phyloP scores from a whole-genome alignment of 2,797 vertebrate species.

The Scarus forsteni region DNA sequence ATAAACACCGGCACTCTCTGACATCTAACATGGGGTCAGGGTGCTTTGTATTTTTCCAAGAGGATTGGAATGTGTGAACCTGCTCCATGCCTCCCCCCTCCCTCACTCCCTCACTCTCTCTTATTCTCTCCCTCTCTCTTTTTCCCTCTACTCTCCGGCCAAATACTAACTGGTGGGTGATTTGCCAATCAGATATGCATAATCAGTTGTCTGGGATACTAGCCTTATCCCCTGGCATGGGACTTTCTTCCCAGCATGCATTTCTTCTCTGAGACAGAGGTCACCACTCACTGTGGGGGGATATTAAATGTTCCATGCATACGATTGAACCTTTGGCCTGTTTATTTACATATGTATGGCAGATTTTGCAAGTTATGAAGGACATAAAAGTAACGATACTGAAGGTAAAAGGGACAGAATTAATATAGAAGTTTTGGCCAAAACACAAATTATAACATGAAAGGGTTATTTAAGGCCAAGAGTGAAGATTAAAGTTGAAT shows the following conservation, averaged over 20 bases:
- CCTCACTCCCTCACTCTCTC: constrained; percentile 24
- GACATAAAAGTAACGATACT: constrained; percentile 13
- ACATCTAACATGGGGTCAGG: constrained; percentile 50
- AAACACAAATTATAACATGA: constrained; percentile 1
- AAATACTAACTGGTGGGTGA: constrained; percentile 58
- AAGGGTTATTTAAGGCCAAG: constrained; percentile 2
- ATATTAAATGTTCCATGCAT: constrained; percentile 31
- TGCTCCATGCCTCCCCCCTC: constrained; percentile 44
- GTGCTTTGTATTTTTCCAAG: constrained; percentile 63
- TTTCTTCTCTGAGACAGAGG: constrained; percentile 55
- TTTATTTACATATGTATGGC: constrained; percentile 62
- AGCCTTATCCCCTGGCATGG: constrained; percentile 55
- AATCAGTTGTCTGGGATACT: constrained; percentile 65
- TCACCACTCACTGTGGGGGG: constrained; percentile 42
- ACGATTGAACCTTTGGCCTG: constrained; percentile 45
- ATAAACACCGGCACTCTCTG: constrained; percentile 55
- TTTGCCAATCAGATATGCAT: constrained; percentile 72
- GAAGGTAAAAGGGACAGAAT: background rate
- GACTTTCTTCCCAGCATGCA: constrained; percentile 61
- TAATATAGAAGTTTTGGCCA: background rate
- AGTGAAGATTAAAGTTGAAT: constrained; percentile 2
- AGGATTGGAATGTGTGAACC: constrained; percentile 61
- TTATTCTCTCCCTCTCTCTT: background rate
- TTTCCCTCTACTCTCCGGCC: constrained; percentile 42
- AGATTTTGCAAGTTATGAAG: constrained; percentile 15